Base-by-base conservation (phyloP, 2,888 invertebrate species). In the Lycaena phlaeas region DNA sequence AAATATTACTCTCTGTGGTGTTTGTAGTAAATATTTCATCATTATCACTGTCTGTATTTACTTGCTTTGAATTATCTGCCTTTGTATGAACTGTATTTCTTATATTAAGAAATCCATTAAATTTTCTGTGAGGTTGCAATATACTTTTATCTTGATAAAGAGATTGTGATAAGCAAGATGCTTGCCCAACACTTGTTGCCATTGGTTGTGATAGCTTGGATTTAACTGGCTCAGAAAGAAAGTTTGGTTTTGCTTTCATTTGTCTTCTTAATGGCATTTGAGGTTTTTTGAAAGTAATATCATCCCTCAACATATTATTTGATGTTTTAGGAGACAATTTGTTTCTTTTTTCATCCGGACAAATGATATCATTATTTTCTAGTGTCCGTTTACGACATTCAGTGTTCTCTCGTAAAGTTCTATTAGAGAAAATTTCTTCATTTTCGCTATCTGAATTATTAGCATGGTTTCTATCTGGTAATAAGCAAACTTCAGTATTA, bases 381-480 rank as follows among this genome's bases (percentile, higher is more conserved):
- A 28, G 27, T 6, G 4, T n/a, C 12, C 27, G 29, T 40, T 45
- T 42, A 6, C 26, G 14, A 22, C 27, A 22, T 34, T 9, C 7
- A 31, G 27, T 26, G 41, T 44, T 46, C 29, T 15, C 30, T 34
- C 25, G 31, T 4, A 36, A 14, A 22, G 30, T 38, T n/a, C 22
- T 30, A 41, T 45, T 27, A 14, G 48, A 17, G 30, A 52, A 48
- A 22, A 46, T 52, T 25, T 51, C 41, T 7, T 49, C 45, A 26
- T 40, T 39, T 10, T 38, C 49, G 46, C 43, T 44, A 25, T 46
- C 43, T 38, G 15, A 30, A 9, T 22, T 22, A 26, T 41, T 38
- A 36, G 14, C n/a, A 25, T 9, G 9, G 9, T 11, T 40, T 27
- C 14, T 30, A n/a, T 12, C 40, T 38, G 26, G 10, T 30, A 14